Percentiles rank a stretch among this genome's conserved stretches.
phyloP scores from a whole-genome alignment of 2,888 invertebrate genomes.

The Agrilus biguttatus region DNA sequence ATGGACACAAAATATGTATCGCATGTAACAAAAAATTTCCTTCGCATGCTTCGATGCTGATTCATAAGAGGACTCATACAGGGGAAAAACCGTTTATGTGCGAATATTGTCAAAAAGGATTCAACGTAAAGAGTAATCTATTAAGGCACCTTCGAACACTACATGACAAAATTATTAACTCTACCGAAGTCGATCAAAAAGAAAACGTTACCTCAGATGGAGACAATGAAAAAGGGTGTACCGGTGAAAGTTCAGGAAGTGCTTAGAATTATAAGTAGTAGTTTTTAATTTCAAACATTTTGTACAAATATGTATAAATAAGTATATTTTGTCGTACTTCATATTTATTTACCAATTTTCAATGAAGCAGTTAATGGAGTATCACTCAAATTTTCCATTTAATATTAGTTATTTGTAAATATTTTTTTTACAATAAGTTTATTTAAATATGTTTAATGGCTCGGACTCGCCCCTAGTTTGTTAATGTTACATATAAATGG shows the following conservation, averaged over 20 bases:
- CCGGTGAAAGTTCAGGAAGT: too few species aligned
- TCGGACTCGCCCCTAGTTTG: background rate
- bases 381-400: too few species aligned
- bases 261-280: too few species aligned
- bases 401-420: too few species aligned
- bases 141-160: conserved; percentile 58
- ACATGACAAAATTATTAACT: conserved; percentile 49
- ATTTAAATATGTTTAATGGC: background rate
- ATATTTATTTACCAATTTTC: too few species aligned
- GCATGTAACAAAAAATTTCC: conserved; percentile 62
- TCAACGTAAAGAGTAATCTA: conserved; percentile 65
- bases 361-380: too few species aligned
- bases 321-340: too few species aligned
- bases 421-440: too few species aligned
- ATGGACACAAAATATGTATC: conserved; percentile 46
- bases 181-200: conserved; percentile 24
- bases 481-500: background rate
- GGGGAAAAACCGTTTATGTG: conserved; percentile 61
- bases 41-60: conserved; percentile 65
- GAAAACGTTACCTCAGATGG: conserved; percentile 3
- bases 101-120: conserved; percentile 61
- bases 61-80: conserved; percentile 62
- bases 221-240: background rate
- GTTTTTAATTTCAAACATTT: too few species aligned
- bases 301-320: too few species aligned